Percentiles rank a stretch among this genome's conserved stretches.
Conservation (phyloP, 1,140 invertebrate species). For the Drosophila tristis region DNA sequence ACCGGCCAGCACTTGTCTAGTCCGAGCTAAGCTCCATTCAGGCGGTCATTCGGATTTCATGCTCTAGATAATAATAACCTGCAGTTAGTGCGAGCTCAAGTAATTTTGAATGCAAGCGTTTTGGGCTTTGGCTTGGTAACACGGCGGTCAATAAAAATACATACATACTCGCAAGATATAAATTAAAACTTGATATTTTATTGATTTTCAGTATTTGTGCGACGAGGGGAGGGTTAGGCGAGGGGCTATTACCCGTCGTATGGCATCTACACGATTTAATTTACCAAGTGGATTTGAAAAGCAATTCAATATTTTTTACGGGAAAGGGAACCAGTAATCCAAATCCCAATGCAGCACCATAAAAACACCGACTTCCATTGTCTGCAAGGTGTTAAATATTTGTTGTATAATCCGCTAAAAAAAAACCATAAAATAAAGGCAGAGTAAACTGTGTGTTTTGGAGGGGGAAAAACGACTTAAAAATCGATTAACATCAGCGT, state of each 20-base stretch:
- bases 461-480: conserved; percentile 60
- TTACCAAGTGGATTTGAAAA: conserved; percentile 45
- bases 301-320: conserved; percentile 33
- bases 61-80: conserved; percentile 78
- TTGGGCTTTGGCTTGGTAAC: conserved; percentile 40
- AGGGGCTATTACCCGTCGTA: conserved; percentile 32
- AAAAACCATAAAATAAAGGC: background rate
- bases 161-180: conserved; percentile 29
- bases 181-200: conserved; percentile 75
- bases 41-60: conserved; percentile 71
- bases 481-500: conserved; percentile 76
- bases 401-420: conserved; percentile 67
- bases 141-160: conserved; percentile 18
- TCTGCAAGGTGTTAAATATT: conserved; percentile 77
- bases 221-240: too few species aligned
- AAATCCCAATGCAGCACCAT: conserved; percentile 11
- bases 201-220: conserved; percentile 63
- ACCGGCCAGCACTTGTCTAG: conserved; percentile 56
- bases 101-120: conserved; percentile 46
- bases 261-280: conserved; percentile 55
- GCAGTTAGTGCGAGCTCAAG: conserved; percentile 45
- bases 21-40: conserved; percentile 40
- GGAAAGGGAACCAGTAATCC: conserved; percentile 32
- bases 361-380: conserved; percentile 54
- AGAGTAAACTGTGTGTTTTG: conserved; percentile 6